Conservation (phyloP, 1,140 invertebrate genomes). For the Drosophila prosaltans region DNA sequence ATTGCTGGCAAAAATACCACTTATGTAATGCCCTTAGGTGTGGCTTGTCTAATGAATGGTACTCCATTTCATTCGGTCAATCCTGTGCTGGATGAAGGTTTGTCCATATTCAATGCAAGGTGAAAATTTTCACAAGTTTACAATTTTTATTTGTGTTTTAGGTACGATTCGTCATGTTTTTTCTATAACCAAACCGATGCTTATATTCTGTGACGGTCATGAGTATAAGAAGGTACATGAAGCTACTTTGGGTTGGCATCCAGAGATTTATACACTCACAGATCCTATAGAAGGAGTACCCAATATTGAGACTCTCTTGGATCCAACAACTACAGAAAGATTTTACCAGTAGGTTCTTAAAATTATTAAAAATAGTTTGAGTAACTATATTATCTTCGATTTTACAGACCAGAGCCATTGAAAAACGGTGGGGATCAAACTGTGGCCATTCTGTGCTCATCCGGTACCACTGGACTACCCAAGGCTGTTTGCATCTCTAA, state of each 20-base stretch:
- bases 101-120: background rate
- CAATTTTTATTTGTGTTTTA: background rate
- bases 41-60: slow-evolving; percentile 70
- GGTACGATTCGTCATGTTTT: slow-evolving; percentile 63
- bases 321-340: slow-evolving; percentile 56
- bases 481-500: slow-evolving; percentile 91
- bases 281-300: slow-evolving; percentile 55
- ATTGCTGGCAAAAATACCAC: slow-evolving; percentile 69
- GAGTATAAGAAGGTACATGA: slow-evolving; percentile 64
- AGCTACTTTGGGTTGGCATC: slow-evolving; percentile 56
- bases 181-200: slow-evolving; percentile 57
- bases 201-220: slow-evolving; percentile 72
- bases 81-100: slow-evolving; percentile 63
- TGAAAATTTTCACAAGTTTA: background rate
- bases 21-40: slow-evolving; percentile 62
- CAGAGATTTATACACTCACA: slow-evolving; percentile 62
- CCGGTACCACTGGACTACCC: slow-evolving; percentile 90
- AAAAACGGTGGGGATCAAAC: slow-evolving; percentile 63
- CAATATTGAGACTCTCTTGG: slow-evolving; percentile 62
- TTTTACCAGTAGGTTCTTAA: slow-evolving; percentile 59
- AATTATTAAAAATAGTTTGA: no score
- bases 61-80: slow-evolving; percentile 68
- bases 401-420: slow-evolving; percentile 53
- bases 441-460: slow-evolving; percentile 84
- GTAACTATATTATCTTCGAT: background rate